Evolutionary conservation across 2,888 invertebrate species (phyloP), one percentile per base, ranked within the genome.

Genomic region (Drosophila kanekoi): DNA sequence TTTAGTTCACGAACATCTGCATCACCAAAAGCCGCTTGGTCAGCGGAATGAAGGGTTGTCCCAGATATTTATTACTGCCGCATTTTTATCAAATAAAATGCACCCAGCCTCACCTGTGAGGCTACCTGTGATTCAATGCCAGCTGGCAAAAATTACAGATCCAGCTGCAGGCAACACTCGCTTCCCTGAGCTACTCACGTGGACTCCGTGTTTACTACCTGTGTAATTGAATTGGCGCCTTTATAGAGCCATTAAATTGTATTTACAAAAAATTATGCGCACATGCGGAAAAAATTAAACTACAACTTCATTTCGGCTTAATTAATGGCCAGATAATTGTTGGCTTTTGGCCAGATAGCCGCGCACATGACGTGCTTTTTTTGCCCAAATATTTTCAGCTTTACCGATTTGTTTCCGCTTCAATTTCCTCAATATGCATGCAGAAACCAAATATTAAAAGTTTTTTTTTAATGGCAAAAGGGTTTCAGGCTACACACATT

Each of bases 81-180:
- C 41, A 43, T 73, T 77, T n/a, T 8, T 28, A 44, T 38, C 0
- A 84, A 5, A 33, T 28, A 78, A 18, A 84, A 81, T 0, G 61
- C 48, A 5, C 38, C 45, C 5, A 73, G 61, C 11, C 18, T 11
- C 84, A 81, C 5, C 33, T 51, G 14, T 77, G n/a, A n/a, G n/a
- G 84, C 23, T 53, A 49, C 6, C 32, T 59, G 5, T 57, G 56
- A 45, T 87, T 87, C 2, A 77, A 78, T 6, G 84, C 18, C 9
- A 78, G 16, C n/a, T n/a, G n/a, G n/a, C n/a, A n/a, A 85, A 6
- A 28, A 28, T 28, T 28, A 28, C 28, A n/a, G n/a, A n/a, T n/a
- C n/a, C n/a, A n/a, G n/a, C n/a, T n/a, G n/a, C n/a, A 18, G 18
- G 18, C 18, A 18, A 18, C 18, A 18, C 18, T 18, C 18, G 6